Base-by-base conservation (phyloP, 2,113 vertebrate species). In the Gallinago media region DNA sequence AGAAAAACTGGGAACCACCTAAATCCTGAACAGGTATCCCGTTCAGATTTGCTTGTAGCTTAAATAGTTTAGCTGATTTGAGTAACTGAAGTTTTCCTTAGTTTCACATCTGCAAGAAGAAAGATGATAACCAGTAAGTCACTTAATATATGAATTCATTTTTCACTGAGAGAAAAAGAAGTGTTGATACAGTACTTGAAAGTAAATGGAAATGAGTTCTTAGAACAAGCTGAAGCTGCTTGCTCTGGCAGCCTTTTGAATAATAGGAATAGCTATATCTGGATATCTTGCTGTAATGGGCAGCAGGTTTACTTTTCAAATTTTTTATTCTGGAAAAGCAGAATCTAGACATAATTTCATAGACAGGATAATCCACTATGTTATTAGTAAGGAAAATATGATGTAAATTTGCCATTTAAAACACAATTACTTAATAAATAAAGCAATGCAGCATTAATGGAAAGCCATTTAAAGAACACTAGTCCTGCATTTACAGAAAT, bases 371-470 rank as follows among this genome's bases (percentile, higher is more conserved):
- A 95, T 50, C 32, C 26, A n/a, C 59, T 71, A 55, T 38, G 22
- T 22, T 77, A 42, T 88, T 76, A 76, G 44, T 32, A 73, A 79
- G 20, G 85, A 92, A 83, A 77, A 93, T 82, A 34, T 75, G 44
- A 47, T 38, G 46, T 36, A 89, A 94, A 89, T 56, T 50, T 79
- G 68, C 70, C 77, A 79, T 76, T 96, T 79, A 61, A 85, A 93
- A 83, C 32, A 54, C 49, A 75, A 89, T 82, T 78, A 44, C 25
- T 94, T 76, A 82, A 78, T 89, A 95, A 88, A 89, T 79, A 88
- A 92, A 95, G 84, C 81, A 68, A 75, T 14, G 14, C 27, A 72
- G 31, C 54, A 65, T 50, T 85, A 61, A 55, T 70, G 22, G 62
- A 70, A 71, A 82, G 25, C 29, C 50, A 29, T 70, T 93, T 89